A percentile compares a stretch with the other conserved stretches of the same genome.
These are phyloP conservation scores for Natator depressus DNA, from an alignment of 2,113 vertebrate species.

Conservation along the genomic window DNA sequence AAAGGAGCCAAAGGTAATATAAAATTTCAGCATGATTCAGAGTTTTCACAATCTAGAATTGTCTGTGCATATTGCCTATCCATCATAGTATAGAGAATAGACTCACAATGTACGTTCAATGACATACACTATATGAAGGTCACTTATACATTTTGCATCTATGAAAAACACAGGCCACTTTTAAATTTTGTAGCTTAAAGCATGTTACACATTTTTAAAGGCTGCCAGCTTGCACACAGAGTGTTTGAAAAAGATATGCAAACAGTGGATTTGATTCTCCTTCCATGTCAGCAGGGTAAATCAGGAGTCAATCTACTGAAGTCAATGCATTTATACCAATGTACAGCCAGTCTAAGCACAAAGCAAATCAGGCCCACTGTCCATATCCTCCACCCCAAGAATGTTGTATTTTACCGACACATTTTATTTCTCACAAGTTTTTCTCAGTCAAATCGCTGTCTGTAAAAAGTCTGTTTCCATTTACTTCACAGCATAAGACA, in stretches of 20 bases:
- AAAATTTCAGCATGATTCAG: background rate
- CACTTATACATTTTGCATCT: background rate
- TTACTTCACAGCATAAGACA: background rate
- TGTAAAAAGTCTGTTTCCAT: background rate
- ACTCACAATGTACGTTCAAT: background rate
- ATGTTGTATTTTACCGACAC: background rate
- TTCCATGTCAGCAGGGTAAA: background rate
- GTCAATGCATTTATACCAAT: background rate
- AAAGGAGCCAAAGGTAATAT: background rate
- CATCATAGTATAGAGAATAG: rapidly evolving
- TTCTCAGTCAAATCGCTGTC: background rate
- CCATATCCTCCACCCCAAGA: rapidly evolving
- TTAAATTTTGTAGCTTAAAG: background rate
- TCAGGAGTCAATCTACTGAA: background rate
- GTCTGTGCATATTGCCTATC: background rate
- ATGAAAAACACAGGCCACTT: background rate
- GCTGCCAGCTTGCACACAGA: background rate
- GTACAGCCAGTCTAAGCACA: background rate
- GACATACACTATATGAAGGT: background rate
- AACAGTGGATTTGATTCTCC: background rate
- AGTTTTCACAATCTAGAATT: background rate
- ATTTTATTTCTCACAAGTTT: background rate
- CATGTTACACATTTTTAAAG: rapidly evolving
- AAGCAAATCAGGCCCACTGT: background rate
- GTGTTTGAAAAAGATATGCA: background rate